Base-by-base conservation (phyloP, 2,888 invertebrate species). In the Hofmannophila pseudospretella region DNA sequence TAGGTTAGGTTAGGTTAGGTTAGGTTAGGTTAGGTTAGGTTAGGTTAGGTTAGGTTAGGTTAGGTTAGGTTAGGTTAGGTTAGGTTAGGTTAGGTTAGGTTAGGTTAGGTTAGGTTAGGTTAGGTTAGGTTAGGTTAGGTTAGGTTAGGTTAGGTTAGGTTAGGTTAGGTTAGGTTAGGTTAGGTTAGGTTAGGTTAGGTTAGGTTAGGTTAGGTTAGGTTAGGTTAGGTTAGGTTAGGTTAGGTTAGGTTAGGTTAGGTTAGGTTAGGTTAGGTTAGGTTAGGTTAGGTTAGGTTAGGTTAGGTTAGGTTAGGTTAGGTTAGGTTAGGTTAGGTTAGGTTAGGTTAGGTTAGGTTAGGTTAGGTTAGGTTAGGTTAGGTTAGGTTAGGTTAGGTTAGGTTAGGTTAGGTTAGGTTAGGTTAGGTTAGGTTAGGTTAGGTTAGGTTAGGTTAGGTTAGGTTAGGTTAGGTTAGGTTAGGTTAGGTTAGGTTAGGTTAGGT, bases 21-120 rank as follows among this genome's bases (percentile, higher is more conserved):
- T 41, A 37, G 37, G 37, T 37, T 36, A 33, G 37, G 36, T 37
- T 36, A 36, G 41, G 36, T 41, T 36, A 36, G 41, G 36, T 41
- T 41, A 41, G 41, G 41, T 41, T 41, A 41, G 41, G 37, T 41
- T 41, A 41, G 41, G 41, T 41, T 41, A 41, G 41, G 41, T 41
- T 41, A 41, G 41, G 41, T 41, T 41, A 41, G 41, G 41, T 19
- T 19, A 19, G 19, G 19, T 19, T 19, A 19, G 42, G 42, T 42
- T 42, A 42, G 42, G 42, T 29, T 29, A 29, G 29, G 29, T 29
- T 29, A 14, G 29, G 29, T 29, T 42, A 39, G 41, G 42, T 40
- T 43, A 43, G 43, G 43, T 43, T 43, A 39, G 43, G 39, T 43
- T 39, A 38, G 42, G 42, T 38, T 42, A 36, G 38, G 42, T 38